Conservation (phyloP, 2,888 invertebrate genomes). For the Smittia aterrima region DNA sequence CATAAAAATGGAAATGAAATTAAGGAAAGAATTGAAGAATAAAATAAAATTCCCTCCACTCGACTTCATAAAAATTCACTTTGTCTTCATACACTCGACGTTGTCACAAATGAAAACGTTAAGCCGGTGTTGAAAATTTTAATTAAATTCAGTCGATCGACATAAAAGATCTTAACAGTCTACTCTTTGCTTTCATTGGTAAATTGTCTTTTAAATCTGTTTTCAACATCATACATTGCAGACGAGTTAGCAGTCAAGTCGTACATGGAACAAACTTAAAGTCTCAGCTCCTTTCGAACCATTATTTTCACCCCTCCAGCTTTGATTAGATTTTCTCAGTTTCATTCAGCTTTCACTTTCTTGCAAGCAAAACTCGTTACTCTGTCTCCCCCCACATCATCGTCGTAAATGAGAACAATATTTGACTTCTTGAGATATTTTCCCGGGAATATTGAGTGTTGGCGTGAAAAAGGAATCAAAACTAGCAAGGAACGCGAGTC, state of each 20-base stretch:
- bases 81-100: too few species aligned
- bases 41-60: too few species aligned
- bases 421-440: slow-evolving; percentile 29
- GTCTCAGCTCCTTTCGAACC: background rate
- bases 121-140: slow-evolving; percentile 17
- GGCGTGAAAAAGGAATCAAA: too few species aligned
- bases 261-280: too few species aligned
- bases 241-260: too few species aligned
- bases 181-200: background rate
- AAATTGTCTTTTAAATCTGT: too few species aligned
- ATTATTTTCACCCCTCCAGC: background rate
- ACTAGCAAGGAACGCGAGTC: too few species aligned
- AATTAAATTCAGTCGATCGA: slow-evolving; percentile 36
- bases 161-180: background rate
- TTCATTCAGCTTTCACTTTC: slow-evolving; percentile 34
- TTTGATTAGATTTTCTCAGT: slow-evolving; percentile 39
- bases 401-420: slow-evolving; percentile 31
- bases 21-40: too few species aligned
- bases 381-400: background rate
- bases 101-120: slow-evolving; percentile 7
- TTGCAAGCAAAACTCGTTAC: slow-evolving; percentile 1
- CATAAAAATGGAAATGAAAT: too few species aligned
- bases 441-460: background rate
- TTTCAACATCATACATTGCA: too few species aligned
- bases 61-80: background rate